Evolutionary conservation across 2,797 vertebrate species (phyloP).

Genomic region (Schizothorax lantsangensis): DNA sequence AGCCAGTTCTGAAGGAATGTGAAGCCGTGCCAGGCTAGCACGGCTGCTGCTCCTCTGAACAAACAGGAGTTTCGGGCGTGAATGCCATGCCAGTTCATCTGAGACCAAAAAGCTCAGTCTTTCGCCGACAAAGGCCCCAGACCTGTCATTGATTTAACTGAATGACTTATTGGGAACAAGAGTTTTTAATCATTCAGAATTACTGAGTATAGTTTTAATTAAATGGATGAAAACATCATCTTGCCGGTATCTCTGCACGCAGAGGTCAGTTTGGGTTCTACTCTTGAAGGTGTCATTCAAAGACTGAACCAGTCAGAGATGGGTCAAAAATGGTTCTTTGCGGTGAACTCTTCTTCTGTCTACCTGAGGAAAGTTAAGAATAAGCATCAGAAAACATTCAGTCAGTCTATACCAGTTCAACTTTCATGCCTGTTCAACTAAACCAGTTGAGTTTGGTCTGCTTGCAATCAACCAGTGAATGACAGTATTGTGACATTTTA

Average conservation of each 20-base stretch:
- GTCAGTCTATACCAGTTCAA: background rate
- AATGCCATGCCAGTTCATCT: constrained; percentile 59
- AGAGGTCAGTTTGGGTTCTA: constrained; percentile 36
- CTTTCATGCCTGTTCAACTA: background rate
- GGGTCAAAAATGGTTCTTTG: constrained; percentile 13
- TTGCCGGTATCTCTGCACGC: background rate
- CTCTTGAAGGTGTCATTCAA: constrained; percentile 31
- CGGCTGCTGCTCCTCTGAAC: constrained; percentile 61
- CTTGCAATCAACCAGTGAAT: constrained; percentile 32
- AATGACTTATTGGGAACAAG: constrained; percentile 40
- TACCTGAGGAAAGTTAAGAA: background rate
- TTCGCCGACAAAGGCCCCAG: constrained; percentile 38
- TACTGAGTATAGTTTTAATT: constrained; percentile 19
- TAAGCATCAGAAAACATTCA: background rate
- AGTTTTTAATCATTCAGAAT: constrained; percentile 51
- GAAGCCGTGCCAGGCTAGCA: constrained; percentile 59
- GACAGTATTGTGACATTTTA: constrained; percentile 43
- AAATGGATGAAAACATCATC: constrained; percentile 35
- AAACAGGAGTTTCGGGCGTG: constrained; percentile 62
- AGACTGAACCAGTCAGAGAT: constrained; percentile 39
- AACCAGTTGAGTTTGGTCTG: constrained; percentile 3
- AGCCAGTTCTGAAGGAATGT: constrained; percentile 62
- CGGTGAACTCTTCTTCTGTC: background rate
- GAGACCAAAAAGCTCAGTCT: constrained; percentile 51
- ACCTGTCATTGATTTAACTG: constrained; percentile 41